Conservation (phyloP, 64 coral and sea anemone species). For the Porites lutea region DNA sequence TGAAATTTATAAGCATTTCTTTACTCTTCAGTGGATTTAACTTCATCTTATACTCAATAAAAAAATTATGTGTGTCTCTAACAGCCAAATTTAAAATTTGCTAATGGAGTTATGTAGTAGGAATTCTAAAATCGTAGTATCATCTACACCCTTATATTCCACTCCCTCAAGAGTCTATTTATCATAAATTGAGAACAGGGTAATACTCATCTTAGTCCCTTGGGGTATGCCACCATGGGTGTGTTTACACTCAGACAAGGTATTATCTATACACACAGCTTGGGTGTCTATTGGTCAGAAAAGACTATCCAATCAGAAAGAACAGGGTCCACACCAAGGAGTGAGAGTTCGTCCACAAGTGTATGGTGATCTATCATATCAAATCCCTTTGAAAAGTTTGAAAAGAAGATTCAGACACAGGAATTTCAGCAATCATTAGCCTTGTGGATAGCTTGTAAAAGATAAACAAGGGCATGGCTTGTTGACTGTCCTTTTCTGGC, state of each 20-base stretch:
- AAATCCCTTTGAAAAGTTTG: constrained; percentile 22
- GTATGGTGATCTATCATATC: constrained; percentile 24
- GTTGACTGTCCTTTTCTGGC: constrained; percentile 41
- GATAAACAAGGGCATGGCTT: constrained; percentile 44
- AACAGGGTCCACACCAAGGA: background rate
- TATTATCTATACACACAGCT: background rate
- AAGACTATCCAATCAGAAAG: constrained; percentile 12
- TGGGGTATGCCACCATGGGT: too few species aligned
- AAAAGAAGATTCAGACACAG: constrained; percentile 2
- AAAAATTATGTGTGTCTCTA: constrained; percentile 15
- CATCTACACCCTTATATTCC: constrained; percentile 52
- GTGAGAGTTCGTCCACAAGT: constrained; percentile 1
- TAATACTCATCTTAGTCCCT: constrained; percentile 2
- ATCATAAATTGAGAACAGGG: constrained; percentile 32
- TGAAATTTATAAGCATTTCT: constrained; percentile 56
- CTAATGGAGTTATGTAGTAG: constrained; percentile 42
- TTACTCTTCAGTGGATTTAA: constrained; percentile 64
- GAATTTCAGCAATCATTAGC: constrained; percentile 21
- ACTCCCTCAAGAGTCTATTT: constrained; percentile 32
- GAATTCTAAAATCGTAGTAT: constrained; percentile 44
- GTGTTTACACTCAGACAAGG: too few species aligned
- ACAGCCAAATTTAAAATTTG: constrained; percentile 33
- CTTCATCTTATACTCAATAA: constrained; percentile 54
- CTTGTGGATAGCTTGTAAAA: constrained; percentile 31
- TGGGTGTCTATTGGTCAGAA: constrained; percentile 32